These are phyloP conservation scores for Spisula solida DNA, from an alignment of 2,888 invertebrate genomes.

Conservation along the genomic window DNA sequence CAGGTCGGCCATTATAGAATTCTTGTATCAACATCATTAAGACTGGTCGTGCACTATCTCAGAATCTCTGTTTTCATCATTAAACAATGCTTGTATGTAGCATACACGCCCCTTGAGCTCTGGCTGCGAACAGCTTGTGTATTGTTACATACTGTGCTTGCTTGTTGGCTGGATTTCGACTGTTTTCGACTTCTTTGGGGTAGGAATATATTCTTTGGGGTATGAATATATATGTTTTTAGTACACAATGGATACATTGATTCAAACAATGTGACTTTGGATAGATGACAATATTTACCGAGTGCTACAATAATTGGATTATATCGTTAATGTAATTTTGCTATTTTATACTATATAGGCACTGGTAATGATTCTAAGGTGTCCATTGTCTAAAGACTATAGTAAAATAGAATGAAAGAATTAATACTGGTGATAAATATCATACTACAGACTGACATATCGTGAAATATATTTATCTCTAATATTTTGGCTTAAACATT, in stretches of 20 bases:
- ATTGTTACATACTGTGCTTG: background rate
- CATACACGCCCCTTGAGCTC: background rate
- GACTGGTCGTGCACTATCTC: constrained; percentile 36
- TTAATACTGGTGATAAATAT: too few relatives aligned
- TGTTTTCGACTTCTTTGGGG: background rate
- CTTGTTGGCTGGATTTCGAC: background rate
- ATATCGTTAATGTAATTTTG: background rate
- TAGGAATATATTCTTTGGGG: background rate
- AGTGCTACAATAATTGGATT: constrained; percentile 1
- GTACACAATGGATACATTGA: background rate
- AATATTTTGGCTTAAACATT: too few relatives aligned
- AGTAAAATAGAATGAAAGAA: too few relatives aligned
- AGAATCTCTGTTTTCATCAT: constrained; percentile 53
- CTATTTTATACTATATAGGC: background rate
- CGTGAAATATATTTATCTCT: too few relatives aligned
- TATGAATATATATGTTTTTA: background rate
- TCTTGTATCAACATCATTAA: constrained; percentile 62
- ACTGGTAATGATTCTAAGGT: too few relatives aligned
- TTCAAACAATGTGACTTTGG: background rate
- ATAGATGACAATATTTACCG: background rate
- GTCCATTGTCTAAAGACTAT: too few relatives aligned
- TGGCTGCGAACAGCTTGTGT: background rate
- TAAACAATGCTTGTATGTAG: constrained; percentile 30
- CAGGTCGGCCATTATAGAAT: constrained; percentile 41
- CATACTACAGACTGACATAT: too few relatives aligned